Evolutionary conservation across 2,113 vertebrate species (phyloP), one percentile per base, ranked within the genome.

Genomic region (Hydrolagus affinis): DNA sequence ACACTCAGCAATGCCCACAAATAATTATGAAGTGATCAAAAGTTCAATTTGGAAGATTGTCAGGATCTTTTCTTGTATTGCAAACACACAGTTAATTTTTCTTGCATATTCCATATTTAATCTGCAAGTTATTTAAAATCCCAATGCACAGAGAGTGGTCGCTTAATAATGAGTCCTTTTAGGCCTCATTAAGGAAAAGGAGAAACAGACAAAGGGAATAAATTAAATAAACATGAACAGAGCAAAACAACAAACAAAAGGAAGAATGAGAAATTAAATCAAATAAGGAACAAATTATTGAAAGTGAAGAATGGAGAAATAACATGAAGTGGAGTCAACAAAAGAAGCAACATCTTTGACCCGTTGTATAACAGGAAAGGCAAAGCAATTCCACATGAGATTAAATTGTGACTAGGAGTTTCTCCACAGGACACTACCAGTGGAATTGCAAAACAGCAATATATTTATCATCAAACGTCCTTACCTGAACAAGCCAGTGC

Each of bases 191-290:
- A 4, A 11, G 44, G 44, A 19, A 66, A n/a, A 70, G n/a, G 17
- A 78, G 28, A 62, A 3, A 71, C 28, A 28, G 76, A 80, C 76
- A 83, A 66, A 66, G 23, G 25, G 60, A 83, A 68, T 66, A 68
- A 32, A 32, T 68, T 66, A 3, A 25, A 30, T 64, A 32, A 83
- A 62, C 8, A 68, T 75, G 73, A 75, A 75, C 9, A 66, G 28
- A 14, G 10, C 12, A 64, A 64, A 78, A 21, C 17, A 75, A 21
- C 44, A 68, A 66, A 19, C 15, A 83, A 28, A 1, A 62, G 23
- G 30, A 83, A 75, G 17, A 56, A 11, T 30, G 12, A 83, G 25
- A 83, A 32, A 28, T 83, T 23, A 66, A 83, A 17, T 83, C 14
- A 66, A 64, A 17, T 14, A 64, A 44, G 4, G 74, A 76, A 44